Evolutionary conservation across 2,113 vertebrate species (phyloP).

Genomic region (Sceloporus tristichus): DNA sequence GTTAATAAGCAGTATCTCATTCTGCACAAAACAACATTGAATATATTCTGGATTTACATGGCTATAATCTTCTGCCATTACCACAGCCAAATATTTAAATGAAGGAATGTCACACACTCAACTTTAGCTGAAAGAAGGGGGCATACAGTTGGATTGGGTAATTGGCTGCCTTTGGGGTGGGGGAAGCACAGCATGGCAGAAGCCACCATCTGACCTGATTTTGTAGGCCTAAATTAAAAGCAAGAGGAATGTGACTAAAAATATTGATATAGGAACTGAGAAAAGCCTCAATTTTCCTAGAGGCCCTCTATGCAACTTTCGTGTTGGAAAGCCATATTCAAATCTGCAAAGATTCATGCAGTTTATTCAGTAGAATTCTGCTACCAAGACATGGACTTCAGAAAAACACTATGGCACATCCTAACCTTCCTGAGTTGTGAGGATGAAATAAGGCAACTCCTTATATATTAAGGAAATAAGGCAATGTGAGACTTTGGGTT

Average conservation of each 20-base stretch:
- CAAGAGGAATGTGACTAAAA: not conserved
- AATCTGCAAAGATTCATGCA: not conserved
- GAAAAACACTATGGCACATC: not conserved
- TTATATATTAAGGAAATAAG: too few species aligned
- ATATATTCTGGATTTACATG: conserved; percentile 25
- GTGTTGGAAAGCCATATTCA: too few species aligned
- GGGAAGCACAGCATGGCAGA: not conserved
- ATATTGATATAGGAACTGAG: not conserved
- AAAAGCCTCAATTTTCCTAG: not conserved
- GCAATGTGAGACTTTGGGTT: not conserved
- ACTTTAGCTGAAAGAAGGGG: too few species aligned
- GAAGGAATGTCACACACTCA: too few species aligned
- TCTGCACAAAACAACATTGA: not conserved
- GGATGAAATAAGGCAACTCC: not conserved
- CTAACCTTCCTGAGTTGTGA: not conserved
- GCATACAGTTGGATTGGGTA: not conserved
- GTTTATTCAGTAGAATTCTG: not conserved
- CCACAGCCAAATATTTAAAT: not conserved
- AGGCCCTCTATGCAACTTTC: not conserved
- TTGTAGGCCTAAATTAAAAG: not conserved
- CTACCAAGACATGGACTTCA: too few species aligned
- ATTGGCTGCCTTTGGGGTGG: not conserved
- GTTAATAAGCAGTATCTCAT: conserved; percentile 14
- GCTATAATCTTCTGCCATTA: conserved; percentile 19
- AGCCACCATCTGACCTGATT: not conserved